phyloP scores from a whole-genome alignment of 2,888 invertebrate species.

The Polydesmus complanatus region DNA sequence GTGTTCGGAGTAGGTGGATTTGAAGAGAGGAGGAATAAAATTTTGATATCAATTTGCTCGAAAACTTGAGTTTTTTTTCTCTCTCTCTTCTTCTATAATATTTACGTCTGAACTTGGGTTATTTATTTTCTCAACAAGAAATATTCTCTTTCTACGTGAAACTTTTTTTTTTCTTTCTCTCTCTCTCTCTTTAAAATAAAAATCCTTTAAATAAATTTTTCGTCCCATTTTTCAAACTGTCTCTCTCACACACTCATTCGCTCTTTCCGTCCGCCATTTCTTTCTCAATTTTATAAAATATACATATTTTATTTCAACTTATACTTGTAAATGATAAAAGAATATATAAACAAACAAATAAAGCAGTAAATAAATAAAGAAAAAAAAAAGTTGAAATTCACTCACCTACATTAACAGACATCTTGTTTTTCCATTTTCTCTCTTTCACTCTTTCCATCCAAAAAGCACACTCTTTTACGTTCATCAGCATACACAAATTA shows the following conservation, averaged over 20 bases:
- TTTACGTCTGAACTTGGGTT: not conserved
- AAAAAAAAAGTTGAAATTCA: not conserved
- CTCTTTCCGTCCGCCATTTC: too few relatives aligned
- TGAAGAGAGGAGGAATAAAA: not conserved
- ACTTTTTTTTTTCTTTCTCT: too few relatives aligned
- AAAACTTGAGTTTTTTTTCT: not conserved
- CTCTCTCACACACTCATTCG: not conserved
- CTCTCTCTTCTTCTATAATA: too few relatives aligned
- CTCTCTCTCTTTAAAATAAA: too few relatives aligned
- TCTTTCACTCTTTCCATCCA: too few relatives aligned
- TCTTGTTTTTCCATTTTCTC: too few relatives aligned
- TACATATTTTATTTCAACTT: not conserved
- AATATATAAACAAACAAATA: not conserved
- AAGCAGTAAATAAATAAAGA: not conserved
- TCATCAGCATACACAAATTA: too few relatives aligned
- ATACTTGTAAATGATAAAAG: not conserved
- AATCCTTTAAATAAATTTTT: not conserved
- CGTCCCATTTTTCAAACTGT: not conserved
- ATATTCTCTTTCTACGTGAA: not conserved
- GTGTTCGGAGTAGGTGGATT: not conserved
- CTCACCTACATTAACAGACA: not conserved
- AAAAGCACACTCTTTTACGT: too few relatives aligned
- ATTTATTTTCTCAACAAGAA: not conserved
- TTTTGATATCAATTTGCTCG: not conserved
- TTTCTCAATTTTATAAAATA: too few relatives aligned